These are phyloP conservation scores for Amphiprion ocellaris DNA, from an alignment of 2,113 vertebrate genomes.

Conservation along the genomic window DNA sequence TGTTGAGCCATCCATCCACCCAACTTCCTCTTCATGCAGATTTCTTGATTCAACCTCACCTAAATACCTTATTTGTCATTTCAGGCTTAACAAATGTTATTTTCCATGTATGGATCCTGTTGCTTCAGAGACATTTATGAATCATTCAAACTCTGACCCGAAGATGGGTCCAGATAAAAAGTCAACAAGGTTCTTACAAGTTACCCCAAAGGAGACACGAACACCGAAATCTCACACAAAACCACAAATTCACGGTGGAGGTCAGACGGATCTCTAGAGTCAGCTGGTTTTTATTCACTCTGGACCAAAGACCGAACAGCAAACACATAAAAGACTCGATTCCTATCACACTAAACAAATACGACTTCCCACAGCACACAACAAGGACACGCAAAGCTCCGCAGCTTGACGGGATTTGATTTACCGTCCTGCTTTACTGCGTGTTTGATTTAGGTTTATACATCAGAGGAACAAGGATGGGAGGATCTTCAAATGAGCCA, in stretches of 20 bases:
- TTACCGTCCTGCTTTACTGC: constrained; percentile 15
- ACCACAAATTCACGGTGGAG: not conserved
- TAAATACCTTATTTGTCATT: no score
- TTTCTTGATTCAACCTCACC: no score
- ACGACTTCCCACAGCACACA: not conserved
- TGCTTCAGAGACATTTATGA: no score
- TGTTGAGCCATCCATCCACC: no score
- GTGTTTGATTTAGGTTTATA: constrained; percentile 27
- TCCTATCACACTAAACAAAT: constrained; percentile 31
- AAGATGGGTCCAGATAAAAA: not conserved
- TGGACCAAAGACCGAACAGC: not conserved
- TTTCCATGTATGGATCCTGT: no score
- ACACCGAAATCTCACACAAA: not conserved
- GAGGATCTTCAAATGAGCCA: constrained; percentile 19
- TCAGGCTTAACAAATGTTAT: no score
- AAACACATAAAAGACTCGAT: not conserved
- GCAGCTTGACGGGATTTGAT: constrained; percentile 12
- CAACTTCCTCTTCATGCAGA: no score
- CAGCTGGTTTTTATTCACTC: not conserved
- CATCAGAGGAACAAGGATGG: not conserved
- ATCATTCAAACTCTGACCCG: no score
- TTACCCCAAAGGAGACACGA: not conserved
- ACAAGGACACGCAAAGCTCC: constrained; percentile 11
- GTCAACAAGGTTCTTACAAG: not conserved
- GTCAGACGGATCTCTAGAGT: not conserved